A percentile compares a stretch with the other conserved stretches of the same genome.
Conservation (phyloP, 2,113 vertebrate species). For the Blennius ocellaris region DNA sequence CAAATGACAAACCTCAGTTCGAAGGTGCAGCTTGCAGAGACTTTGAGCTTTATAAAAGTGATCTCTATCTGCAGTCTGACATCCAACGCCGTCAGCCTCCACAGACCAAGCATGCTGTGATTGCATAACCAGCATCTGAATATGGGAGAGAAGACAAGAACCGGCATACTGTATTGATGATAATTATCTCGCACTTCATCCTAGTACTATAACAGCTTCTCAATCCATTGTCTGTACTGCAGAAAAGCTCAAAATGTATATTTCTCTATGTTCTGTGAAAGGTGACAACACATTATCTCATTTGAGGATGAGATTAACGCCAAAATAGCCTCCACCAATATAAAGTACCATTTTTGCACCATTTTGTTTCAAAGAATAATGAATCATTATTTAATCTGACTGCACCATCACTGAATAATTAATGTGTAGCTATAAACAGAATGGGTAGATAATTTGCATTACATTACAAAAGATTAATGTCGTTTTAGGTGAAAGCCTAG, state of each 20-base stretch:
- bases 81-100: constrained; percentile 69
- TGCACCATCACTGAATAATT: constrained; percentile 17
- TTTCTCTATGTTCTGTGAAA: constrained; percentile 29
- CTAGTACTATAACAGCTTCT: constrained; percentile 21
- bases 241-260: constrained; percentile 28
- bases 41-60: constrained; percentile 57
- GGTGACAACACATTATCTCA: constrained; percentile 1
- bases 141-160: constrained; percentile 60
- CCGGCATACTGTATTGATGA: constrained; percentile 47
- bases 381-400: constrained; percentile 27
- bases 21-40: constrained; percentile 30
- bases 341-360: constrained; percentile 11
- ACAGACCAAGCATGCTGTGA: constrained; percentile 57
- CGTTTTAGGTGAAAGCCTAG: constrained; percentile 4
- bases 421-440: constrained; percentile 22
- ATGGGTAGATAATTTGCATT: constrained; percentile 23
- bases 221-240: constrained; percentile 42
- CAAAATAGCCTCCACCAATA: not conserved
- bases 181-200: constrained; percentile 57
- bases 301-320: not conserved
- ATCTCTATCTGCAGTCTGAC: constrained; percentile 64
- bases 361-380: constrained; percentile 22
- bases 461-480: constrained; percentile 12
- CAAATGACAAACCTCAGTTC: constrained; percentile 35
- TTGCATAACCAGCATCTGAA: constrained; percentile 74